Evolutionary conservation across 2,797 vertebrate genomes (phyloP), one percentile per base, ranked within the genome.

Genomic region (Myotis vivesi): DNA sequence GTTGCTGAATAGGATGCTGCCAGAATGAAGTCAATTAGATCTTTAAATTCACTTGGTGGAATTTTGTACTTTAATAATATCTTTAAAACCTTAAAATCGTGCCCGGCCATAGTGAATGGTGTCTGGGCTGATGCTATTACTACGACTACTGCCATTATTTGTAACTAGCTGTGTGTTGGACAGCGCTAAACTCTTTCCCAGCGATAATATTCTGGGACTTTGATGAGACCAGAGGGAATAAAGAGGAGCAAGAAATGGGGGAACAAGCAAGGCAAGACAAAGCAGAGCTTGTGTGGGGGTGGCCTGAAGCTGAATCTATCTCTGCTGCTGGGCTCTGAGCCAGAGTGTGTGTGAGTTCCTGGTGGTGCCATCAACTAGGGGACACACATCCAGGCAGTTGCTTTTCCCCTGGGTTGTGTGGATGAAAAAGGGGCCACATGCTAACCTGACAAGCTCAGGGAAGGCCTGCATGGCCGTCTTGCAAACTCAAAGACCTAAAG

Each of bases 321-420:
- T 30, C 10, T 8, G n/a, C 15, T 59, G 23, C 49, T 51, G 25
- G 68, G 10, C 30, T 71, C 51, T 16, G 33, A 41, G 25, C 12
- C 6, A 44, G 6, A 1, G 25, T 23, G 0, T 91, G 68, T 94
- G 96, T 95, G 97, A 97, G 91, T 94, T 97, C 96, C 83, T 91
- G 83, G 79, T 62, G 51, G 96, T 88, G 91, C 84, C 95, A 92
- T 97, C 92, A 95, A 93, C 55, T 83, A 76, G 96, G 95, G 87
- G 53, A 62, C 91, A 75, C 95, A 96, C 97, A 97, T 97, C 94
- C 55, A 87, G 7, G 59, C 6, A 91, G 71, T 10, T 95, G 87
- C 62, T 95, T 90, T 96, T 30, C 92, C 93, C 0, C 19, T n/a
- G 62, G 0, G 25, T 86, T 89, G 62, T 36, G 91, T 94, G 90